These are phyloP conservation scores for Aricia agestis DNA, from an alignment of 1,140 invertebrate genomes.

Conservation along the genomic window DNA sequence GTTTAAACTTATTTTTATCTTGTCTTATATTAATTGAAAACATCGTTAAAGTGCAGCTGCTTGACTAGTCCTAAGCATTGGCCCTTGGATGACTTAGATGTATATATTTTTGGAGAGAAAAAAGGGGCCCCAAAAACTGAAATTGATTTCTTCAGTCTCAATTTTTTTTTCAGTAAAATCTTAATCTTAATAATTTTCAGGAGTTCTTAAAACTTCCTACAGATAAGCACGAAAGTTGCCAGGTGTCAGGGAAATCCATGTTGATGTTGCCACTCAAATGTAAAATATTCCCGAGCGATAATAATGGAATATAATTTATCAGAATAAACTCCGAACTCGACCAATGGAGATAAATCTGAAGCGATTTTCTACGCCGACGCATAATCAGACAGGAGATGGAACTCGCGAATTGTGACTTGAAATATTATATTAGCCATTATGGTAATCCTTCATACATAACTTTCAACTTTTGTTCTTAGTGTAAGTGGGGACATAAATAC, in stretches of 20 bases:
- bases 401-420: constrained; percentile 10
- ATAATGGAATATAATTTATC: constrained; percentile 37
- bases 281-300: neutral
- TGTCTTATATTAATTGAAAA: too few relatives aligned
- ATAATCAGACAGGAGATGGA: constrained; percentile 8
- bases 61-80: too few relatives aligned
- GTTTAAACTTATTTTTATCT: too few relatives aligned
- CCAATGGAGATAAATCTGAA: constrained; percentile 49
- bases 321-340: constrained; percentile 41
- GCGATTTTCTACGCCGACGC: constrained; percentile 25
- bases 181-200: too few relatives aligned
- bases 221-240: neutral
- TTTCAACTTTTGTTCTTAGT: constrained; percentile 10
- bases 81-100: too few relatives aligned
- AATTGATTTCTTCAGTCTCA: too few relatives aligned
- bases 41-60: too few relatives aligned
- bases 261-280: neutral
- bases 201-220: neutral
- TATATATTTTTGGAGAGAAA: too few relatives aligned
- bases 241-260: neutral
- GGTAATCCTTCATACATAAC: constrained; percentile 13
- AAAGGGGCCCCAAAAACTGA: too few relatives aligned
- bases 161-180: too few relatives aligned
- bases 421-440: constrained; percentile 12
- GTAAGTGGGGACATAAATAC: neutral